Base-by-base conservation (phyloP, 2,113 vertebrate species). In the Gnathochromis pfefferi region DNA sequence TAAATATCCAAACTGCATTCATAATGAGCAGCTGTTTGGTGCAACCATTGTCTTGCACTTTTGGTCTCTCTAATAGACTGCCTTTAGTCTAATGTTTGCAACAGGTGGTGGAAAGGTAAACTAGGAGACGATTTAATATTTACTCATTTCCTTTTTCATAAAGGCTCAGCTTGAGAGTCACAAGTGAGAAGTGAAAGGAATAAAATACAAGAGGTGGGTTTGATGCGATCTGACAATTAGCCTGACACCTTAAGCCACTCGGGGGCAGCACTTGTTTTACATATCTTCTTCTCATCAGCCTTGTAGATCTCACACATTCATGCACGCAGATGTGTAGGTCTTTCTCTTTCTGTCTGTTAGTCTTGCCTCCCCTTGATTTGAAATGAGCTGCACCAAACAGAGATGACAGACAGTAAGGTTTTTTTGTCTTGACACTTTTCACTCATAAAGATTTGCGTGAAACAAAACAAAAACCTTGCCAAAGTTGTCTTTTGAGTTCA, bases 221-320 rank as follows among this genome's bases (percentile, higher is more conserved):
- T 70, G 55, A 78, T 54, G 84, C 12, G 5, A 83, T 81, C 42
- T 60, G 58, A 88, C 28, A 65, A 70, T 80, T 92, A 85, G 73
- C 14, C 70, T 84, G 65, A 83, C 83, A 90, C 89, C 89, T 84
- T 88, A 82, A 91, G 87, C 96, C 97, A 96, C 96, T 94, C 93
- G 96, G 94, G 96, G 96, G 97, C 97, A 97, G 96, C 96, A 97
- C 94, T 89, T 92, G 84, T 93, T 92, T 93, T 95, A 58, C 82
- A 89, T 82, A 89, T 86, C 63, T 65, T 28, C 26, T 65, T 83
- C 40, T 42, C 49, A 86, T 90, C 82, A 80, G 75, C 9, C 23
- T 57, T 65, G 21, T 33, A 78, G 19, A 68, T 84, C 9, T 47
- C 23, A 80, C 54, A 55, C 80, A 47, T 53, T 33, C 45, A 58